phyloP scores from a whole-genome alignment of 23 tunicate species.

The Diplosoma virens region DNA sequence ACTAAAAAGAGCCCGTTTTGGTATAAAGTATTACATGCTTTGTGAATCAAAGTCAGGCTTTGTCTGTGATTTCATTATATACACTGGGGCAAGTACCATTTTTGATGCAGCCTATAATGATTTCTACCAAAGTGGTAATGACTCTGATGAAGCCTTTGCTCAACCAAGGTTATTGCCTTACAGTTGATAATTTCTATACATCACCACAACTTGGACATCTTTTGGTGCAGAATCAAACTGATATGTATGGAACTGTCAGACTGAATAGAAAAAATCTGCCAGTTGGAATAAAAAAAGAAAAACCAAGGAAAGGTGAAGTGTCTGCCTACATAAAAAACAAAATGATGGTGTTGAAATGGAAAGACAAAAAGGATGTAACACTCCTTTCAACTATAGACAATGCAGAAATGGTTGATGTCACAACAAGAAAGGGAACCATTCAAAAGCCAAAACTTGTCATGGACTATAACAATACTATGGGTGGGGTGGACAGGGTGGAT shows the following conservation, averaged over 20 bases:
- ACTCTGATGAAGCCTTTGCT: slow-evolving; percentile 34
- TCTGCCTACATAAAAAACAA: slow-evolving; percentile 12
- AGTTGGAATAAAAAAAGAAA: not conserved
- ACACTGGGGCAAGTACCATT: slow-evolving; percentile 1
- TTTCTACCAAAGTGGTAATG: slow-evolving; percentile 17
- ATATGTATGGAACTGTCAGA: slow-evolving; percentile 20
- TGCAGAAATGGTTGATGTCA: slow-evolving; percentile 14
- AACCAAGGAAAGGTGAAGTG: slow-evolving; percentile 11
- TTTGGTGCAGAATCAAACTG: slow-evolving; percentile 20
- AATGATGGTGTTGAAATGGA: slow-evolving; percentile 14
- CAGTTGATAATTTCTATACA: slow-evolving; percentile 22
- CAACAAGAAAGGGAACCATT: not conserved
- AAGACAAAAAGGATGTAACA: slow-evolving; percentile 23
- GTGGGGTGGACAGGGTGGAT: slow-evolving; percentile 18
- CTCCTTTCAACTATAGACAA: slow-evolving; percentile 11
- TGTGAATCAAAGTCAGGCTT: slow-evolving; percentile 29
- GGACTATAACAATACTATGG: slow-evolving; percentile 4
- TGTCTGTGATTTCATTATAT: slow-evolving; percentile 26
- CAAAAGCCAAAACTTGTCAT: slow-evolving; percentile 17
- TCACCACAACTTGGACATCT: slow-evolving; percentile 19
- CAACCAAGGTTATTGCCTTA: slow-evolving; percentile 31
- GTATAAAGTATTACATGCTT: slow-evolving; percentile 25
- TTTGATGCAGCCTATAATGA: slow-evolving; percentile 18
- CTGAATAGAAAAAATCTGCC: not conserved
- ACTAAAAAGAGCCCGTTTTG: slow-evolving; percentile 18